Base-by-base conservation (phyloP, 2,113 vertebrate species). In the Oostethus manadensis region DNA sequence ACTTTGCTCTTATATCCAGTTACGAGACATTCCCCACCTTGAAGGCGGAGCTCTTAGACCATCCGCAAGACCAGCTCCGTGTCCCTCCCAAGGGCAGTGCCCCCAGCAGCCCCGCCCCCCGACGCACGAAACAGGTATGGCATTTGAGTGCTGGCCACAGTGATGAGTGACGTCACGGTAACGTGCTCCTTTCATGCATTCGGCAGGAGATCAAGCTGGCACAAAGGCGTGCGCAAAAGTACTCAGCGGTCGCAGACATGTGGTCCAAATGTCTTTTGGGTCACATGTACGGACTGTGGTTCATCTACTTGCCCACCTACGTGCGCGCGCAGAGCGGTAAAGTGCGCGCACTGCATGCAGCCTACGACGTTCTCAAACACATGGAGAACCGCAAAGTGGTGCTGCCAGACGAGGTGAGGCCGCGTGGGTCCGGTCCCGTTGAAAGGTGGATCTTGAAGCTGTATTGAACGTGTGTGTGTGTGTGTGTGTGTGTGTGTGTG, bases 211-310 rank as follows among this genome's bases (percentile, higher is more conserved):
- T 96, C 66, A 97, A 97, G 76, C 64, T 93, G 56, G 95, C 95
- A 0, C 95, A 98, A 80, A 88, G 92, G 1, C 87, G 91, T 44
- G 94, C 95, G 0, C 95, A 97, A 86, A 96, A 93, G 62, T 95
- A 93, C 13, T 90, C 92, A 0, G 61, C 89, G 0, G 86, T 93
- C 44, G 91, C 94, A 0, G 96, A 97, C 72, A 92, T 96, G 88
- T 98, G 96, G 96, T 94, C 93, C 0, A 93, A 92, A 58, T 97
- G 93, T 48, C 86, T 98, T 51, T 88, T 98, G 77, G 96, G 94
- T 0, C 96, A 98, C 85, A 95, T 94, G 58, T 98, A 97, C 0
- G 96, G 93, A 0, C 91, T 98, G 14, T 98, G 96, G 96, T 98
- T 98, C 90, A 92, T 97, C 63, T 94, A 93, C 66, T 86, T 98